Conservation (phyloP, 2,888 invertebrate genomes). For the Malacosoma neustria region DNA sequence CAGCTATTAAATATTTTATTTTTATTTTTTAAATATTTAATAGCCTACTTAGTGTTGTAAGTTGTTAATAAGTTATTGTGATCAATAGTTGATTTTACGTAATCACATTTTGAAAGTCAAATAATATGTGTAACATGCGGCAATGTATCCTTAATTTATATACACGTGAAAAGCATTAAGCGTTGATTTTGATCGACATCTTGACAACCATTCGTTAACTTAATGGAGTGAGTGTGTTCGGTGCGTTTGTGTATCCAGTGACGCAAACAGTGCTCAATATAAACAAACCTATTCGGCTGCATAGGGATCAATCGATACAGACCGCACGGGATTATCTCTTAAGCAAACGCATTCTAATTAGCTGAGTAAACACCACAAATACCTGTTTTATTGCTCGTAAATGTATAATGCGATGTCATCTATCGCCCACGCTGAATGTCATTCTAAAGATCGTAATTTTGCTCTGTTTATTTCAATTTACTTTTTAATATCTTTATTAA, state of each 20-base stretch:
- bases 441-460: constrained; percentile 9
- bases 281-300: constrained; percentile 18
- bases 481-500: not conserved
- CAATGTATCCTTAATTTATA: constrained; percentile 48
- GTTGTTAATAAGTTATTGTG: no score
- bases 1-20: no score
- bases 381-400: constrained; percentile 3
- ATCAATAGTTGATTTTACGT: no score
- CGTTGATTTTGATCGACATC: constrained; percentile 69
- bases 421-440: constrained; percentile 16
- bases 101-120: not conserved
- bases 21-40: no score
- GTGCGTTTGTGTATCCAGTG: constrained; percentile 43
- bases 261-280: constrained; percentile 26
- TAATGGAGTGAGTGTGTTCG: constrained; percentile 58
- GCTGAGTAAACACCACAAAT: constrained; percentile 22
- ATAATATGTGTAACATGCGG: not conserved
- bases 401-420: constrained; percentile 18
- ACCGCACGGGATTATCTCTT: constrained; percentile 27
- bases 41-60: no score
- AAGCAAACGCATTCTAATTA: constrained; percentile 33
- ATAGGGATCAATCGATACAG: constrained; percentile 28
- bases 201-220: constrained; percentile 72
- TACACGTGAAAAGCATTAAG: constrained; percentile 47
- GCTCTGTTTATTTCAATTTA: not conserved